phyloP scores from a whole-genome alignment of 2,797 vertebrate genomes.

The Enteromius trimaculatus region DNA sequence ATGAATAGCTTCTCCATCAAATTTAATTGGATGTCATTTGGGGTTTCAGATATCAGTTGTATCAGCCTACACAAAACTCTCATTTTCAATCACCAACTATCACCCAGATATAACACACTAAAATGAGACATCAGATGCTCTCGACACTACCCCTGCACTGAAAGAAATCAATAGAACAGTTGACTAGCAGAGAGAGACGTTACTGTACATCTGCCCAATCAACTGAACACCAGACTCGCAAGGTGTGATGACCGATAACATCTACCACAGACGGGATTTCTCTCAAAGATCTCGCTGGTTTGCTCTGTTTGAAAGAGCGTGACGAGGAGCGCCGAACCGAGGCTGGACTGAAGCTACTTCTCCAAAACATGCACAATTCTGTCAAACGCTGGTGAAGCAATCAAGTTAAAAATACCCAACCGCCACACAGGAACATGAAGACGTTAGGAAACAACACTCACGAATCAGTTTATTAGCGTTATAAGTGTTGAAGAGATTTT shows the following conservation, averaged over 20 bases:
- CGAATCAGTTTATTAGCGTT: neutral
- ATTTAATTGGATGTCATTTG: no score
- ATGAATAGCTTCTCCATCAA: no score
- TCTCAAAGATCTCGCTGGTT: constrained; percentile 19
- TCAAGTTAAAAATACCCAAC: neutral
- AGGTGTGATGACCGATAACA: constrained; percentile 38
- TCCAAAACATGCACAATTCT: neutral
- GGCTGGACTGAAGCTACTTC: neutral
- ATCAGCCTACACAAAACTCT: neutral
- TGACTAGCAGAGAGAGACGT: neutral
- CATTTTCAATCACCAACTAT: neutral
- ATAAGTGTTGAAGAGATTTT: neutral
- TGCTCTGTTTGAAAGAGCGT: constrained; percentile 7
- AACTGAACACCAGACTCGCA: neutral
- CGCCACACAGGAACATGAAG: neutral
- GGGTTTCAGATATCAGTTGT: no score
- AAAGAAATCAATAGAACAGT: neutral
- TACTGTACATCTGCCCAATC: neutral
- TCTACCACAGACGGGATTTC: constrained; percentile 1
- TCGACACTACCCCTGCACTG: neutral
- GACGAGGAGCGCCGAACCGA: neutral
- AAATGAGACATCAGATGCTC: neutral
- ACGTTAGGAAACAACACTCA: neutral
- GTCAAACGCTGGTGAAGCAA: constrained; percentile 20
- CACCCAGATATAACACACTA: neutral